Conservation (phyloP, 2,797 vertebrate genomes). For the Poecilia velifera region DNA sequence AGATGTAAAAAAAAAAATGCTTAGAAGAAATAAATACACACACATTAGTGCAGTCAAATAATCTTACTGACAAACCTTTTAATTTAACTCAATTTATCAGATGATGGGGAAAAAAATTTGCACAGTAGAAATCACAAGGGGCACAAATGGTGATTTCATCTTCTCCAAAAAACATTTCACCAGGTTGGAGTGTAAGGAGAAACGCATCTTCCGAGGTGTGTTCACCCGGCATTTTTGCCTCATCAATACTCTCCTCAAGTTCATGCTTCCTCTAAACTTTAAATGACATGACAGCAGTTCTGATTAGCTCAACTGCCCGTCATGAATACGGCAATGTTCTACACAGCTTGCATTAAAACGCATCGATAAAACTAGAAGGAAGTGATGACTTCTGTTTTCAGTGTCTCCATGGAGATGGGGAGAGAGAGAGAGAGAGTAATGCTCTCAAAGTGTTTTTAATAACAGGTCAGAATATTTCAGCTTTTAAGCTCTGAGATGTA, state of each 20-base stretch:
- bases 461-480: neutral
- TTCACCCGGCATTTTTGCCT: neutral
- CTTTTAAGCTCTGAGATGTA: neutral
- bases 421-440: neutral
- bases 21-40: neutral
- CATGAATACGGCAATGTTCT: neutral
- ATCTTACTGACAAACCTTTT: neutral
- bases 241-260: neutral
- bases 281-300: neutral
- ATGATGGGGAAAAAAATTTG: neutral
- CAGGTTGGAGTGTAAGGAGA: neutral
- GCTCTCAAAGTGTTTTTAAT: neutral
- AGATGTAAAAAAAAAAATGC: neutral
- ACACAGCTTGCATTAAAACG: neutral
- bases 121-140: neutral
- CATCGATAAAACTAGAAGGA: neutral
- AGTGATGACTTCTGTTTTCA: neutral
- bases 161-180: neutral
- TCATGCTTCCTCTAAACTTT: neutral
- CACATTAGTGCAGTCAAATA: neutral
- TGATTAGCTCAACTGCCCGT: neutral
- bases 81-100: neutral
- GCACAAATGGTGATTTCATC: neutral
- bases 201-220: neutral
- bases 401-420: neutral